A percentile compares a stretch with the other conserved stretches of the same genome.
Conservation (phyloP, 2,888 invertebrate genomes). For the Criorhina ranunculi region DNA sequence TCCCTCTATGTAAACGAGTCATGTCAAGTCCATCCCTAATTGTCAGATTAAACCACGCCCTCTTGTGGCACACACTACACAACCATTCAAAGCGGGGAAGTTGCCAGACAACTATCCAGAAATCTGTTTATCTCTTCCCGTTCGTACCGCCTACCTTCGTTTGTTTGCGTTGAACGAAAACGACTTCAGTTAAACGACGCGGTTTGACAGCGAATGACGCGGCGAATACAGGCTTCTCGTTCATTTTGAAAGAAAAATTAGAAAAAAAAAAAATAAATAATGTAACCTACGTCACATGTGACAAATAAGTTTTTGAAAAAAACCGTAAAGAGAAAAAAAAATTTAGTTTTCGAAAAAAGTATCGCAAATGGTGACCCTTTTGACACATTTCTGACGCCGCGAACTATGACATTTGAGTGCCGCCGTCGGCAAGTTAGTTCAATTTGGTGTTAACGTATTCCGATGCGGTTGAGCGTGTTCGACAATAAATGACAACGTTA, state of each 20-base stretch:
- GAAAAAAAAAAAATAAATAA: constrained; percentile 30
- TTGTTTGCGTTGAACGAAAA: constrained; percentile 72
- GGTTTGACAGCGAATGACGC: constrained; percentile 80
- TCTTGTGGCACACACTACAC: constrained; percentile 37
- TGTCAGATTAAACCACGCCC: constrained; percentile 43
- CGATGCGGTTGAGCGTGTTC: constrained; percentile 62
- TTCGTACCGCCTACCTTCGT: constrained; percentile 74
- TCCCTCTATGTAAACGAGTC: constrained; percentile 31
- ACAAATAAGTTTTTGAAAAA: constrained; percentile 27
- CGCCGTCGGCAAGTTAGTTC: constrained; percentile 74
- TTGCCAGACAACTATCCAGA: constrained; percentile 61
- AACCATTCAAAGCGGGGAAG: constrained; percentile 66
- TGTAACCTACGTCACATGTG: constrained; percentile 48
- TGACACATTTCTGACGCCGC: constrained; percentile 6
- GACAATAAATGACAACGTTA: constrained; percentile 78
- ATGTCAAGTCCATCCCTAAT: constrained; percentile 61
- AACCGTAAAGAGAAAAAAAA: constrained; percentile 9
- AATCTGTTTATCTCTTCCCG: constrained; percentile 58
- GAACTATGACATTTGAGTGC: constrained; percentile 73
- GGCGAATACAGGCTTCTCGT: constrained; percentile 67
- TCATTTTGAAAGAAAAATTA: constrained; percentile 55
- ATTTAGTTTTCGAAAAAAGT: constrained; percentile 11
- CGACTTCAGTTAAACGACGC: constrained; percentile 80
- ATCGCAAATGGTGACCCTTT: constrained; percentile 47
- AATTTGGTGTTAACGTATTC: constrained; percentile 52